Base-by-base conservation (phyloP, 30 jellyfish, hydroid and myxozoan species). In the Pelagia noctiluca region DNA sequence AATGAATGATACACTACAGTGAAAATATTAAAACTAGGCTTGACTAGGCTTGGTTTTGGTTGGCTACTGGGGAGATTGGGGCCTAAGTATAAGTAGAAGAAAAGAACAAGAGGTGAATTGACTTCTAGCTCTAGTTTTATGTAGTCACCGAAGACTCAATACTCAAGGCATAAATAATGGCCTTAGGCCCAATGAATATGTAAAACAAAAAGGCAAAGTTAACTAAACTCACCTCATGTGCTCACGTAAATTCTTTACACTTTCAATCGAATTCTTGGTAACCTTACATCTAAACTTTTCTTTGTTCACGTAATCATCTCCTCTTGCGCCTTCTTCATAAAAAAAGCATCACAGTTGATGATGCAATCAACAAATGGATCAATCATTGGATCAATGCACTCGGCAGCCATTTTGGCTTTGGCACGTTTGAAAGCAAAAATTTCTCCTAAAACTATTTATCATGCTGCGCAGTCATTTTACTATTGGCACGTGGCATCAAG, bases 401-500 rank as follows among this genome's bases (percentile, higher is more conserved):
- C 68, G 68, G 68, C 68, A 52, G 68, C 68, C 68, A 52, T 52
- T 52, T 52, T 52, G 68, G 68, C 68, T 19, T 52, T 42, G 57
- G 57, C 57, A 42, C 57, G 57, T 42, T 42, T 42, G 57, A 42
- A 42, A 42, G 57, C 57, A 42, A 42, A 42, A 42, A 42, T 42
- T 5, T 42, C 57, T 42, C 57, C 57, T 42, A 42, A 42, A 42
- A 42, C 57, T 42, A 42, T 38, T 28, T 26, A 50, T 50, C 84
- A 72, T 72, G 47, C 71, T 47, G 47, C 70, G 84, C 71, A 42
- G 84, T 49, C 37, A 33, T 42, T 50, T 67, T 37, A 67, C 80
- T 67, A 37, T 67, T 62, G 53, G 62, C 80, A 67, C 63, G 50
- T 5, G 80, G 62, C 80, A 67, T 57, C 31, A 67, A 67, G 80